phyloP scores from a whole-genome alignment of 2,888 invertebrate species.

The Trichopoda pennipes region DNA sequence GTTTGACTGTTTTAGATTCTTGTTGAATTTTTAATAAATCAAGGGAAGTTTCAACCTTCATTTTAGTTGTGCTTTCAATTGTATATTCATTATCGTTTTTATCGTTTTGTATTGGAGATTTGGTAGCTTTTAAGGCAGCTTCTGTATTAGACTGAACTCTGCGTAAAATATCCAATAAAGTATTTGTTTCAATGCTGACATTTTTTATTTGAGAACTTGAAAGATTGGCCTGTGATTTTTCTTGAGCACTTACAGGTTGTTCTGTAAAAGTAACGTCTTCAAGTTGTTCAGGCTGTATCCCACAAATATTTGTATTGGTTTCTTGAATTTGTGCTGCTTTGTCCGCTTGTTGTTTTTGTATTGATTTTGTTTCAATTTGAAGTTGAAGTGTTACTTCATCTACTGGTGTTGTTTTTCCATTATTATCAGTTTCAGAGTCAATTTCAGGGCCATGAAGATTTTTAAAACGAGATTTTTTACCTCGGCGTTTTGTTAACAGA shows the following conservation, averaged over 20 bases:
- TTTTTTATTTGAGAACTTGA: conserved; percentile 58
- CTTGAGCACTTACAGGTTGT: neutral
- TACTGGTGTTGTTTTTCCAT: conserved; percentile 31
- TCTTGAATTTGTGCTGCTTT: neutral
- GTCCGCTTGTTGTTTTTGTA: neutral
- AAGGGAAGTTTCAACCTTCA: neutral
- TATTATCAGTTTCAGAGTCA: conserved; percentile 53
- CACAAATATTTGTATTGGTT: neutral
- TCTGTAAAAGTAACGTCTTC: neutral
- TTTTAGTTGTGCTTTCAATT: neutral
- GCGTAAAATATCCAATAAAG: conserved; percentile 70
- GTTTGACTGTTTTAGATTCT: conserved; percentile 4
- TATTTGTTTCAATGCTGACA: conserved; percentile 70
- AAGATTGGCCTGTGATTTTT: conserved; percentile 8
- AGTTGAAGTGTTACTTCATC: neutral
- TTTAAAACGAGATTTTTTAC: conserved; percentile 51
- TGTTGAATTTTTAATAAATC: neutral
- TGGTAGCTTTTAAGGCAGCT: conserved; percentile 59
- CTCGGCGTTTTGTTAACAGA: conserved; percentile 14
- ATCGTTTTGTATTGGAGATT: conserved; percentile 9
- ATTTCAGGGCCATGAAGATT: conserved; percentile 48
- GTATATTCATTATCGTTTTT: neutral
- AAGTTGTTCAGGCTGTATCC: neutral
- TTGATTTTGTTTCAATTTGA: neutral
- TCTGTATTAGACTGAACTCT: conserved; percentile 69